Conservation (phyloP, 2,113 vertebrate genomes). For the Lasiurus borealis region DNA sequence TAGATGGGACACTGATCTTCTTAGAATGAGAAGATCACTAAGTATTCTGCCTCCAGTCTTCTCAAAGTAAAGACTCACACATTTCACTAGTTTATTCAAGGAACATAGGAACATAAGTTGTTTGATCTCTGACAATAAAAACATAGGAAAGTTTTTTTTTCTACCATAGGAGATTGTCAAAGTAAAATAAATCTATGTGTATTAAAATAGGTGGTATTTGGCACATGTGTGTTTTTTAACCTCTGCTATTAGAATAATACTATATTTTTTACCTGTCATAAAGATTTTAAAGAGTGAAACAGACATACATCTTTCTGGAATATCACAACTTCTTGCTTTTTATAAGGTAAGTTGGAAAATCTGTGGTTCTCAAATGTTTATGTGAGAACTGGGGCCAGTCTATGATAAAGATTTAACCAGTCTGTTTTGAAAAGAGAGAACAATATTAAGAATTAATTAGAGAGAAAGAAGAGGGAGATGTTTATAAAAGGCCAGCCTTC, state of each 20-base stretch:
- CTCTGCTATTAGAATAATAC: background rate
- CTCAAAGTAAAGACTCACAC: background rate
- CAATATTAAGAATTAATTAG: background rate
- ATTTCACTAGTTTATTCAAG: slow-evolving; percentile 1
- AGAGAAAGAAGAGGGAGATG: background rate
- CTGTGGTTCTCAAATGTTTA: background rate
- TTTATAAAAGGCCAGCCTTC: background rate
- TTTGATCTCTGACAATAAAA: slow-evolving; percentile 11
- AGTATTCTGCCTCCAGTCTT: background rate
- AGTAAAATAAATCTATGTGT: background rate
- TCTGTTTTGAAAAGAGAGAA: slow-evolving; percentile 16
- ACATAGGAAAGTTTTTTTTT: slow-evolving; percentile 1
- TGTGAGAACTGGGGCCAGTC: background rate
- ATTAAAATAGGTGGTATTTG: background rate
- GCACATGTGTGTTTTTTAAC: background rate
- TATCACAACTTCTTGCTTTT: background rate
- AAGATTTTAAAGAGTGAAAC: slow-evolving; percentile 28
- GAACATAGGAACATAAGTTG: background rate
- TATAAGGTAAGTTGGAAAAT: background rate
- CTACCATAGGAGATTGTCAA: background rate
- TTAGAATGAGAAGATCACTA: background rate
- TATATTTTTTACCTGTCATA: background rate
- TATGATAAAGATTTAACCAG: background rate
- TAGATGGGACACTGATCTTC: background rate
- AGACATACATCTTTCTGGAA: background rate